phyloP scores from a whole-genome alignment of 2,888 invertebrate species.

The Ferdinandea cuprea region DNA sequence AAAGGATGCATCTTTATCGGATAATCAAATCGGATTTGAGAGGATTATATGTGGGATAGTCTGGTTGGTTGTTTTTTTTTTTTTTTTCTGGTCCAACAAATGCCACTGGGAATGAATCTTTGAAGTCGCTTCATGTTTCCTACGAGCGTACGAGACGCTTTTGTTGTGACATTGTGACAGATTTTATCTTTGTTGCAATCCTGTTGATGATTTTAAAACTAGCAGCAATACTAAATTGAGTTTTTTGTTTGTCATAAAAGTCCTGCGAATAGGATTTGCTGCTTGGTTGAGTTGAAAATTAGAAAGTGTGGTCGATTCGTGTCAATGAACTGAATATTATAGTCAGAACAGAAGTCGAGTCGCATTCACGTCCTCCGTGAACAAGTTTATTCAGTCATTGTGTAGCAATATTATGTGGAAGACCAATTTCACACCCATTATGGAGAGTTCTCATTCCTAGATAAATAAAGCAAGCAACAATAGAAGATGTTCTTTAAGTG shows the following conservation, averaged over 20 bases:
- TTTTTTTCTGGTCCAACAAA: not conserved
- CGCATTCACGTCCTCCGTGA: too few relatives aligned
- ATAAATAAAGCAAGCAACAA: too few relatives aligned
- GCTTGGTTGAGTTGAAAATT: not conserved
- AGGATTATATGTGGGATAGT: slow-evolving; percentile 40
- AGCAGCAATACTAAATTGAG: too few relatives aligned
- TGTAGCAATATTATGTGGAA: too few relatives aligned
- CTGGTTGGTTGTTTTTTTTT: not conserved
- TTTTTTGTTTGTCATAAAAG: too few relatives aligned
- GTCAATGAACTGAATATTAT: too few relatives aligned
- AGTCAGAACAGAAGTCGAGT: too few relatives aligned
- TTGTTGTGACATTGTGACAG: slow-evolving; percentile 22
- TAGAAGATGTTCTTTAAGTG: too few relatives aligned
- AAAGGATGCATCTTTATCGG: slow-evolving; percentile 61
- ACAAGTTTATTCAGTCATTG: too few relatives aligned
- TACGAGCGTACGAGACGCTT: not conserved
- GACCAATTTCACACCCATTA: too few relatives aligned
- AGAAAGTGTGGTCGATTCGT: too few relatives aligned
- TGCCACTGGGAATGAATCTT: slow-evolving; percentile 56
- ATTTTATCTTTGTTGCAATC: slow-evolving; percentile 48
- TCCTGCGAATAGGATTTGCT: not conserved
- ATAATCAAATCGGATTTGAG: slow-evolving; percentile 66
- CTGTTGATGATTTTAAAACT: not conserved
- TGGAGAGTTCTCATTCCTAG: too few relatives aligned
- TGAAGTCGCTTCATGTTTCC: slow-evolving; percentile 61